Evolutionary conservation across 1,140 invertebrate species (phyloP).

Genomic region (Leguminivora glycinivorella): DNA sequence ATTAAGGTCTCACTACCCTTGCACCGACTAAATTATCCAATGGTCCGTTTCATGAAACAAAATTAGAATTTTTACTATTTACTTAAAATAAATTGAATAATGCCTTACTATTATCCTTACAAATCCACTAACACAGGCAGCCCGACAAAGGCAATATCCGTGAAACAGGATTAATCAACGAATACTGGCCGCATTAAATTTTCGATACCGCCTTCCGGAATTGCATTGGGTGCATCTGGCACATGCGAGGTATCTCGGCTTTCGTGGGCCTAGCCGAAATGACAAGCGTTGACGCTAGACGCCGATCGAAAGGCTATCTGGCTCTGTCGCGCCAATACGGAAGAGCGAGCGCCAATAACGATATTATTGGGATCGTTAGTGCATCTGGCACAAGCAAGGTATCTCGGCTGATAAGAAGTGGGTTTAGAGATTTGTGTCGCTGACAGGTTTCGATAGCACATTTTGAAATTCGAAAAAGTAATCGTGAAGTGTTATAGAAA

Average conservation of each 20-base stretch:
- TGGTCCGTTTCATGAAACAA: no score
- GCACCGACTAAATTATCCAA: no score
- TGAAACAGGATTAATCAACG: conserved; percentile 38
- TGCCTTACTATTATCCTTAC: background rate
- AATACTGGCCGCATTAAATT: conserved; percentile 53
- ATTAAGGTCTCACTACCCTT: no score
- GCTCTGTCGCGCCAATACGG: no score
- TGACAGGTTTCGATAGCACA: background rate
- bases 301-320: no score
- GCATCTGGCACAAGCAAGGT: conserved; percentile 40
- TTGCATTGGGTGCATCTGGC: conserved; percentile 53
- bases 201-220: conserved; percentile 53
- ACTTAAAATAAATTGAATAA: background rate
- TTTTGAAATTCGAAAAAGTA: background rate
- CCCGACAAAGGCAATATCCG: conserved; percentile 19
- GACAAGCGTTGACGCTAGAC: no score
- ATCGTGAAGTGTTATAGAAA: no score
- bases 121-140: background rate
- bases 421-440: background rate
- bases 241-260: background rate
- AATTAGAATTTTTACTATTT: background rate
- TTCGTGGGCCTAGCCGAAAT: no score
- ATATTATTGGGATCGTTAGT: no score
- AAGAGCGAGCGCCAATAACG: no score
- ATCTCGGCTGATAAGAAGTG: conserved; percentile 5